These are phyloP conservation scores for Pocillopora grandis DNA, from an alignment of 92 coral and sea anemone genomes.

Conservation along the genomic window DNA sequence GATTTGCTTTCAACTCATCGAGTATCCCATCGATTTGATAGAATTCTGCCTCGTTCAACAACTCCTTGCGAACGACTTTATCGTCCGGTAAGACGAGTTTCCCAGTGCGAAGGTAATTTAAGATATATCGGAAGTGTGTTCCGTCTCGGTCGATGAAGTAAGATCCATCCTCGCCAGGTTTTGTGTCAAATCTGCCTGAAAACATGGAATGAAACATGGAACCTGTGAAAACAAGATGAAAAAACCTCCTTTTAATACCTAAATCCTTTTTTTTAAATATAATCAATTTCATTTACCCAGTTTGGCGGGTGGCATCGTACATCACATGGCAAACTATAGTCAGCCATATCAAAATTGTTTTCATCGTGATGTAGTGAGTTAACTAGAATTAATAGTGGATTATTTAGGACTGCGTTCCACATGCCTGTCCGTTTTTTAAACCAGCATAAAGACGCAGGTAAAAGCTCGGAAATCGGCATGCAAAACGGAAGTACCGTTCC, in stretches of 20 bases:
- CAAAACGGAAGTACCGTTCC: too few relatives aligned
- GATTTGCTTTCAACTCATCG: neutral
- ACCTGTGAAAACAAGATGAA: conserved; percentile 3
- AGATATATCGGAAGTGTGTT: conserved; percentile 70
- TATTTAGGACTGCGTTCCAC: too few relatives aligned
- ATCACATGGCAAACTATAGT: too few relatives aligned
- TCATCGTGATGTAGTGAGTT: too few relatives aligned
- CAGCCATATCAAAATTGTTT: too few relatives aligned
- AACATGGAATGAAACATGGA: conserved; percentile 71
- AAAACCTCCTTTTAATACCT: neutral
- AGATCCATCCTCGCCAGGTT: conserved; percentile 58
- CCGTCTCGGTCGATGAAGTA: conserved; percentile 69
- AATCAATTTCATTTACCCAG: too few relatives aligned
- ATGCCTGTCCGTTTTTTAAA: too few relatives aligned
- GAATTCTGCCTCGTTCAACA: conserved; percentile 58
- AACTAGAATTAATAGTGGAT: too few relatives aligned
- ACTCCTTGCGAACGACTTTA: conserved; percentile 42
- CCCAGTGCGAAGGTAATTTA: conserved; percentile 78
- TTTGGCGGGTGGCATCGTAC: too few relatives aligned
- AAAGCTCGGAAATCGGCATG: too few relatives aligned
- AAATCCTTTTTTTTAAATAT: too few relatives aligned
- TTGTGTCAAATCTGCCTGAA: conserved; percentile 55
- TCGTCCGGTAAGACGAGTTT: conserved; percentile 67
- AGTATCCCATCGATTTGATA: neutral
- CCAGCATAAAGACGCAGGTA: too few relatives aligned